Evolutionary conservation across 2,113 vertebrate species (phyloP).

Genomic region (Ptyas mucosa): DNA sequence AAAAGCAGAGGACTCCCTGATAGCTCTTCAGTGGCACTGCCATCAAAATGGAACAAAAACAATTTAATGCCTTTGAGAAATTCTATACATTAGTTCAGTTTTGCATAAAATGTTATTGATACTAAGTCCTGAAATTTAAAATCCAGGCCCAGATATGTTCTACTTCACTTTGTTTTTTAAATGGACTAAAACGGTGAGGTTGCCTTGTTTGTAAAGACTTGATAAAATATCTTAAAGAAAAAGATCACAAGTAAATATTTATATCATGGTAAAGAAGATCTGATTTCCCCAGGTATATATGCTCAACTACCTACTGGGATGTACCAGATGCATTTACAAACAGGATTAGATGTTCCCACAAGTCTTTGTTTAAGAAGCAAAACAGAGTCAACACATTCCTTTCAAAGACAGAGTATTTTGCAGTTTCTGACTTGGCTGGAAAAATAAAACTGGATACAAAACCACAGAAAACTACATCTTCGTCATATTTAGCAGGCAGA

Average conservation of each 20-base stretch:
- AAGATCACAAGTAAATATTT: neutral
- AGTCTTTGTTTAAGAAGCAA: neutral
- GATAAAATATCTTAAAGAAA: neutral
- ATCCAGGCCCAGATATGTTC: neutral
- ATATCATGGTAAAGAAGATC: neutral
- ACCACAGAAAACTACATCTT: neutral
- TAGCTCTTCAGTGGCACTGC: neutral
- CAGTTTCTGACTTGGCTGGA: neutral
- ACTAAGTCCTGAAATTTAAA: neutral
- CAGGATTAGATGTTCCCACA: neutral
- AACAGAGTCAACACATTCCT: neutral
- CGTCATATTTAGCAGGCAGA: neutral
- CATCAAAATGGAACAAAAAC: neutral
- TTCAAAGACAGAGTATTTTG: neutral
- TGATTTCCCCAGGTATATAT: constrained; percentile 5
- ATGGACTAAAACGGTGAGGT: neutral
- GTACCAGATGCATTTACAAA: neutral
- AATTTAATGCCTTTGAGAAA: neutral
- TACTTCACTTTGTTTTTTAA: neutral
- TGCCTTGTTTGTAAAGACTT: neutral
- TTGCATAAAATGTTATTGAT: neutral
- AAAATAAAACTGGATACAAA: neutral
- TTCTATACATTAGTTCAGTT: neutral
- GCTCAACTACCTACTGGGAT: neutral
- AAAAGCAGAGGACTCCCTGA: neutral